Evolutionary conservation across 2,888 invertebrate species (phyloP).

Genomic region (Halictus ligatus): DNA sequence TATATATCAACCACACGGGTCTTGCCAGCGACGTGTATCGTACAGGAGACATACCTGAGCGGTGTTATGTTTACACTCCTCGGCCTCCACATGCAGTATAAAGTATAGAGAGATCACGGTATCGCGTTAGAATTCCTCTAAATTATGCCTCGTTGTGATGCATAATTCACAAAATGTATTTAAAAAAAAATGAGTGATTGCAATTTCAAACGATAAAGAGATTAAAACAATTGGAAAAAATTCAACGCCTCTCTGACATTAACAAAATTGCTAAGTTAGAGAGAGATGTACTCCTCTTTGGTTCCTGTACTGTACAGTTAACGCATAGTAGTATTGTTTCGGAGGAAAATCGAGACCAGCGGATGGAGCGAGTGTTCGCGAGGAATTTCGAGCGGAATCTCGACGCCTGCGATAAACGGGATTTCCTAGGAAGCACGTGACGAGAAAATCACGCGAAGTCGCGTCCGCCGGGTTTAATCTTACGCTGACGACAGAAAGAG

Average conservation of each 20-base stretch:
- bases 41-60: too few species aligned
- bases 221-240: not conserved
- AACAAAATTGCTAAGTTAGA: too few species aligned
- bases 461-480: conserved; percentile 56
- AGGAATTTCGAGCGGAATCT: conserved; percentile 1
- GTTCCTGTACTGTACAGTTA: too few species aligned
- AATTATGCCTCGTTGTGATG: too few species aligned
- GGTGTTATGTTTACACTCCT: too few species aligned
- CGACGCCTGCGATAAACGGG: not conserved
- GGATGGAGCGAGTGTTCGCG: not conserved
- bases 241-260: too few species aligned
- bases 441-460: conserved; percentile 33
- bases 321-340: not conserved
- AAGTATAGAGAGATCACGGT: too few species aligned
- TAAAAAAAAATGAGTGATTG: not conserved
- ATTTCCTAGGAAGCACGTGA: conserved; percentile 34
- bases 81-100: too few species aligned
- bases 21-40: too few species aligned
- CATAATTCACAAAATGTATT: not conserved
- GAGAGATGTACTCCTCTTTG: not conserved
- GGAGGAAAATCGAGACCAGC: not conserved
- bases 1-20: too few species aligned
- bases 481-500: conserved; percentile 40
- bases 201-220: not conserved
- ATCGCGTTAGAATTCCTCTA: too few species aligned